These are phyloP conservation scores for Myxocyprinus asiaticus DNA, from an alignment of 2,113 vertebrate genomes.

Conservation along the genomic window DNA sequence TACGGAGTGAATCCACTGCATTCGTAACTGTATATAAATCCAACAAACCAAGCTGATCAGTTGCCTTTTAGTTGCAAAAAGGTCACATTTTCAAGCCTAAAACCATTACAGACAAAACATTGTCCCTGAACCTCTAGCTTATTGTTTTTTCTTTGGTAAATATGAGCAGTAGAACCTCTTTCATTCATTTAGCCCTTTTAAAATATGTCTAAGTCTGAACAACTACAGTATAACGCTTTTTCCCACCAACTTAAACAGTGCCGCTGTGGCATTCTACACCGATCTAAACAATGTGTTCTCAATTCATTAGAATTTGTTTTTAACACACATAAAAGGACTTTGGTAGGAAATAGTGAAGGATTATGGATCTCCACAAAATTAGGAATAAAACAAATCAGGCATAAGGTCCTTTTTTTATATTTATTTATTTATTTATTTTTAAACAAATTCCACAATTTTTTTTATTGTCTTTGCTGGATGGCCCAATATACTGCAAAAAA, in stretches of 20 bases:
- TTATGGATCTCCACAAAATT: conserved; percentile 37
- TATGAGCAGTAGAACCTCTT: conserved; percentile 24
- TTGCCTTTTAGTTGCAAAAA: not conserved
- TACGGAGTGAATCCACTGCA: not conserved
- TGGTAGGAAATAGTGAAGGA: not conserved
- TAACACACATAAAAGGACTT: not conserved
- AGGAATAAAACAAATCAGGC: conserved; percentile 14
- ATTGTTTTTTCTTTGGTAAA: not conserved
- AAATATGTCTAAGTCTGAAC: conserved; percentile 11
- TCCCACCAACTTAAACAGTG: not conserved
- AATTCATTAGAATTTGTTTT: conserved; percentile 8
- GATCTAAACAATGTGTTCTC: not conserved
- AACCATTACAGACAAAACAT: no score
- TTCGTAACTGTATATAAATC: not conserved
- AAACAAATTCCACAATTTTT: not conserved
- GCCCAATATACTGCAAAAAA: conserved; percentile 30
- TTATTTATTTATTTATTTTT: no score
- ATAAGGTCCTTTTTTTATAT: not conserved
- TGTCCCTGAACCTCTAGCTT: no score
- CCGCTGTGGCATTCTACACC: not conserved
- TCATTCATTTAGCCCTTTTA: conserved; percentile 8
- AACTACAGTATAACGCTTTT: not conserved
- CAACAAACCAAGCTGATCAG: no score
- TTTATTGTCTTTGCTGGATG: not conserved
- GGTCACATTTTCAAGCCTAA: not conserved